A percentile compares a stretch with the other conserved stretches of the same genome.
Conservation (phyloP, 2,113 vertebrate species). For the Pteropus alecto region DNA sequence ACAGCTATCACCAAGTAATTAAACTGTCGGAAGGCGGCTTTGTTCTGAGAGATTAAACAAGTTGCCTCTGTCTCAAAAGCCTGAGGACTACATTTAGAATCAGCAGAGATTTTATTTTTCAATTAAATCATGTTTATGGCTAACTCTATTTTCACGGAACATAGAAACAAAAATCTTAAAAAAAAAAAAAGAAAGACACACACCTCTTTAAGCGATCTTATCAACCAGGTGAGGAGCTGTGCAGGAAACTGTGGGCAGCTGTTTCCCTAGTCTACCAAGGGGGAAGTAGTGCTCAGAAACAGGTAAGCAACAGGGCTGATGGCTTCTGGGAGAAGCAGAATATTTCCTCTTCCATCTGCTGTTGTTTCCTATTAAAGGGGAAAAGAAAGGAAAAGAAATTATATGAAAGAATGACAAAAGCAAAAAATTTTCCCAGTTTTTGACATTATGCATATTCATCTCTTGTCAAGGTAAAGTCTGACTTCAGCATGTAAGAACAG, state of each 20-base stretch:
- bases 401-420: background rate
- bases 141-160: background rate
- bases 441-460: background rate
- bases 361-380: background rate
- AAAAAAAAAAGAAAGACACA: background rate
- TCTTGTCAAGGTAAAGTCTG: background rate
- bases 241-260: background rate
- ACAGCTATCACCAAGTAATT: background rate
- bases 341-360: background rate
- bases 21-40: background rate
- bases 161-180: background rate
- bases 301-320: background rate
- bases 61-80: background rate
- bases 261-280: background rate
- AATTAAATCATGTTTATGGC: background rate
- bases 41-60: background rate
- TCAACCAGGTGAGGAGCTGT: background rate
- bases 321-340: background rate
- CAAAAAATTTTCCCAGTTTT: background rate
- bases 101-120: background rate
- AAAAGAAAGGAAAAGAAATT: background rate
- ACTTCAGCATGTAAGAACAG: background rate
- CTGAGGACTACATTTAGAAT: background rate
- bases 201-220: background rate
- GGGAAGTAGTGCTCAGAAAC: background rate